Evolutionary conservation across 2,797 vertebrate species (phyloP).

Genomic region (Chaenodraco wilsoni): DNA sequence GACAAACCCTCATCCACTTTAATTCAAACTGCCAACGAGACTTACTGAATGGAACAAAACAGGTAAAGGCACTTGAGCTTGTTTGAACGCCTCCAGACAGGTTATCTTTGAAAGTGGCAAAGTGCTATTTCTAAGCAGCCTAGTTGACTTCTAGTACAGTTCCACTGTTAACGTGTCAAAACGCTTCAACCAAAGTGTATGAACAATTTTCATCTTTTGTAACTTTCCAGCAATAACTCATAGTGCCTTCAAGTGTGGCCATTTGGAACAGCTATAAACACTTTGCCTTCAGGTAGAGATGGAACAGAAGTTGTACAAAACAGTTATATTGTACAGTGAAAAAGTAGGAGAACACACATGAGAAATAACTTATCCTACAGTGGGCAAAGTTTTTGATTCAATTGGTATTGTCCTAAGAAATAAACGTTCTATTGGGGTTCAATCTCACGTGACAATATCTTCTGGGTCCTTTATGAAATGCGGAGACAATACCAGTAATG

Average conservation of each 20-base stretch:
- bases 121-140: not conserved
- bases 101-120: not conserved
- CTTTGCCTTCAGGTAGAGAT: not conserved
- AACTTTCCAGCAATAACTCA: not conserved
- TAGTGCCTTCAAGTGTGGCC: not conserved
- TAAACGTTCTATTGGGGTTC: not conserved
- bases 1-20: not conserved
- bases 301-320: not conserved
- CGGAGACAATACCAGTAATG: not conserved
- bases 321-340: not conserved
- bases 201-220: not conserved
- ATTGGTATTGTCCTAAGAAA: not conserved
- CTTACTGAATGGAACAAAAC: not conserved
- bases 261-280: not conserved
- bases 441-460: not conserved
- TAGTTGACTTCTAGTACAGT: not conserved
- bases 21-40: not conserved
- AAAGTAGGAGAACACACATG: not conserved
- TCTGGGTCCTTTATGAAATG: slow-evolving; percentile 15
- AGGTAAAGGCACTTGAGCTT: not conserved
- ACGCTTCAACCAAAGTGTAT: not conserved
- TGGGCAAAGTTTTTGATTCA: not conserved
- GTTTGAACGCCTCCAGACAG: not conserved
- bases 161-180: not conserved
- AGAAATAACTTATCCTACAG: not conserved